These are phyloP conservation scores for Melanostoma scalare DNA, from an alignment of 2,888 invertebrate genomes.

Conservation along the genomic window DNA sequence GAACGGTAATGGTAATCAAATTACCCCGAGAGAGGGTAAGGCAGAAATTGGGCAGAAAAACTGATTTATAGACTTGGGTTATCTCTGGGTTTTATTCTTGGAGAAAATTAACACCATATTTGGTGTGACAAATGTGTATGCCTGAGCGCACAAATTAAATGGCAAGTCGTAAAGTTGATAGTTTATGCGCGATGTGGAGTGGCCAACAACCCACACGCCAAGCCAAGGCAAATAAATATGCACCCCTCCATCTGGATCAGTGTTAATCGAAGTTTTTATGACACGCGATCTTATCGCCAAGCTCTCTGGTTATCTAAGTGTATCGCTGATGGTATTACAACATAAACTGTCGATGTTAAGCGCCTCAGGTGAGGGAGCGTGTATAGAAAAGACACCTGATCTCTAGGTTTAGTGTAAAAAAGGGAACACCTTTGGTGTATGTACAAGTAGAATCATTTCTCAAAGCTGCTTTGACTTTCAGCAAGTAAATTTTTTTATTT, in stretches of 20 bases:
- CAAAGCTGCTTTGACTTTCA: no score
- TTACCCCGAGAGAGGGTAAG: conserved; percentile 15
- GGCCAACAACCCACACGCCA: conserved; percentile 28
- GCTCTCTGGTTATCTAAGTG: conserved; percentile 15
- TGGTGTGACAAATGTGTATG: conserved; percentile 59
- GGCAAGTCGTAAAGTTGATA: conserved; percentile 49
- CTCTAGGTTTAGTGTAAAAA: no score
- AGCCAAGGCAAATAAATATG: background rate
- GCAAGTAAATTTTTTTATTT: no score
- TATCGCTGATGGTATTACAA: conserved; percentile 28
- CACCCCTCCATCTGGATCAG: conserved; percentile 33
- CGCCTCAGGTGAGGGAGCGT: conserved; percentile 23
- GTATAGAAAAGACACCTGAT: background rate
- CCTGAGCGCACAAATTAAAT: conserved; percentile 57
- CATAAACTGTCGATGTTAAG: conserved; percentile 47
- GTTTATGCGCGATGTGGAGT: conserved; percentile 40
- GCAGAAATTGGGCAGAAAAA: conserved; percentile 57
- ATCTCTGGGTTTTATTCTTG: conserved; percentile 20
- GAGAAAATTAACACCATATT: conserved; percentile 57
- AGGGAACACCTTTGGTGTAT: no score
- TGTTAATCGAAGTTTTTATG: conserved; percentile 58
- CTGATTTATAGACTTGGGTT: conserved; percentile 58
- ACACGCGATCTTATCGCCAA: conserved; percentile 56
- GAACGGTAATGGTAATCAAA: conserved; percentile 30
- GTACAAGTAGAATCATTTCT: no score